phyloP scores from a whole-genome alignment of 2,113 vertebrate genomes.

The Bujurquina vittata region DNA sequence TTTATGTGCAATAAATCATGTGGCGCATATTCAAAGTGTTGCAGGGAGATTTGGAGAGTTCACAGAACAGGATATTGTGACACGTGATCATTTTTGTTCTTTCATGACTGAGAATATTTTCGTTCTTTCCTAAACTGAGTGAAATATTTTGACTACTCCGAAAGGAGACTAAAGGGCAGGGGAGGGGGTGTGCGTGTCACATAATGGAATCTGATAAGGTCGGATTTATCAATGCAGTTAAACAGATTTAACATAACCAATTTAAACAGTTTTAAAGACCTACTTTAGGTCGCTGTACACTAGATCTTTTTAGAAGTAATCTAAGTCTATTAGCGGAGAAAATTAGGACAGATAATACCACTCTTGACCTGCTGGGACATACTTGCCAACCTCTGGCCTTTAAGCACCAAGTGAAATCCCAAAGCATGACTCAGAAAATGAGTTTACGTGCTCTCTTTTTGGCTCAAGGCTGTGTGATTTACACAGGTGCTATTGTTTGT shows the following conservation, averaged over 20 bases:
- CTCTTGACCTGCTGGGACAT: conserved; percentile 11
- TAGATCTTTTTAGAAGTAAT: not conserved
- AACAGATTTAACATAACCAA: not conserved
- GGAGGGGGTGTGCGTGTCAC: not conserved
- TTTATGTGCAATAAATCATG: conserved; percentile 39
- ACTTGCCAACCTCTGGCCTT: conserved; percentile 12
- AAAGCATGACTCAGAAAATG: conserved; percentile 48
- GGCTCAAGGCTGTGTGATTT: conserved; percentile 65
- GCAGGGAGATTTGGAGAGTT: conserved; percentile 27
- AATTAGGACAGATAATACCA: conserved; percentile 25
- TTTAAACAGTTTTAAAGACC: not conserved
- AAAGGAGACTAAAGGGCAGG: not conserved
- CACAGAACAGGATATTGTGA: conserved; percentile 5
- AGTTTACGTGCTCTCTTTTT: conserved; percentile 24
- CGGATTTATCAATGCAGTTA: not conserved
- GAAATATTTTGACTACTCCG: conserved; percentile 42
- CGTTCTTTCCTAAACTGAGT: conserved; percentile 14
- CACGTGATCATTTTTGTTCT: conserved; percentile 32
- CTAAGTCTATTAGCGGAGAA: conserved; percentile 7
- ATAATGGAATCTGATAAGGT: conserved; percentile 1
- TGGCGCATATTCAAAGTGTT: conserved; percentile 11
- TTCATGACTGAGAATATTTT: conserved; percentile 41
- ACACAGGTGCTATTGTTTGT: conserved; percentile 60
- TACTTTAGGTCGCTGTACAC: not conserved
- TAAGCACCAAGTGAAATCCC: conserved; percentile 51